Evolutionary conservation across 2,113 vertebrate species (phyloP).

Genomic region (Madoqua kirkii): DNA sequence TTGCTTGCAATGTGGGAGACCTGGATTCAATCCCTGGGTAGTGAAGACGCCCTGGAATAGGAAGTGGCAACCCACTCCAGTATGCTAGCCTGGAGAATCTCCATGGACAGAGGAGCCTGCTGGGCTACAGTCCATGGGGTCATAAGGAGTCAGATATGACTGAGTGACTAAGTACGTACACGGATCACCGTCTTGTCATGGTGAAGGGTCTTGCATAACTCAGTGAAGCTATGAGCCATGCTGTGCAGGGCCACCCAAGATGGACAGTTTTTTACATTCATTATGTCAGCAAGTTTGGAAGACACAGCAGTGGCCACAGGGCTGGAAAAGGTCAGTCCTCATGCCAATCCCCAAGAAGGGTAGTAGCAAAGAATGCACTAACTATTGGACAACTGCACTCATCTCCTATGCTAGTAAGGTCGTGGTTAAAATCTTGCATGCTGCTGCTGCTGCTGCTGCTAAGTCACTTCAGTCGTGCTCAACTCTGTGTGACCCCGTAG

Average conservation of each 20-base stretch:
- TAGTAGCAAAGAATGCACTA: neutral
- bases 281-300: neutral
- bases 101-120: neutral
- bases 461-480: rapidly evolving
- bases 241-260: neutral
- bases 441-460: neutral
- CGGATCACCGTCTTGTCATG: neutral
- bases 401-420: neutral
- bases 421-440: neutral
- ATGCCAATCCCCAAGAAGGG: neutral
- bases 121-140: neutral
- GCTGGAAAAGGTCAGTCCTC: neutral
- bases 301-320: neutral
- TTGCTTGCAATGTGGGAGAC: neutral
- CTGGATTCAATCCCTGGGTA: neutral
- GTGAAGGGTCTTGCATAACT: neutral
- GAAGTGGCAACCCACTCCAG: neutral
- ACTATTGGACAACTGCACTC: neutral
- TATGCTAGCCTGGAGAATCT: neutral
- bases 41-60: neutral
- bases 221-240: neutral
- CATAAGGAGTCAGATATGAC: neutral
- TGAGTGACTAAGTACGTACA: neutral
- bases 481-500: too few species aligned
- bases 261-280: neutral